These are phyloP conservation scores for Cynopterus sphinx DNA, from an alignment of 2,797 vertebrate genomes.

Conservation along the genomic window DNA sequence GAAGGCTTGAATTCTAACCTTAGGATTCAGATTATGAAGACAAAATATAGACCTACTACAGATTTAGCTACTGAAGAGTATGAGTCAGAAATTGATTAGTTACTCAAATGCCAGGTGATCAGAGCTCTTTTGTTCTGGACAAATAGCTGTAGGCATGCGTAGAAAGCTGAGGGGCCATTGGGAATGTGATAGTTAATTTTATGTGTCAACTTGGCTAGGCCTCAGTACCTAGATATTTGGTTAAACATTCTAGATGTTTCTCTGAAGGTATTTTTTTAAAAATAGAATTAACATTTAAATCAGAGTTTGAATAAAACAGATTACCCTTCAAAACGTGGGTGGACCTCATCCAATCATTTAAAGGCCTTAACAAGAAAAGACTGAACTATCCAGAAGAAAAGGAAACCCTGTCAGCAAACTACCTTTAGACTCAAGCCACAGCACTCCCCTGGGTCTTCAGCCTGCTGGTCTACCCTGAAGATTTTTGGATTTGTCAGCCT, in stretches of 20 bases:
- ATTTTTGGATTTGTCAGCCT: neutral
- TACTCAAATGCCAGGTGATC: neutral
- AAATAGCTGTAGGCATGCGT: neutral
- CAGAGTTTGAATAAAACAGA: neutral
- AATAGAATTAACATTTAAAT: neutral
- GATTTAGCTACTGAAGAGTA: neutral
- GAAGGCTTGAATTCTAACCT: neutral
- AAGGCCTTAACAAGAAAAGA: neutral
- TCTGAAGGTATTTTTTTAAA: neutral
- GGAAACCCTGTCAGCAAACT: neutral
- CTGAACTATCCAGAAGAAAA: neutral
- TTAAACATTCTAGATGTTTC: neutral
- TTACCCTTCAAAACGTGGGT: neutral
- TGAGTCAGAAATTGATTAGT: neutral
- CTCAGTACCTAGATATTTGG: neutral
- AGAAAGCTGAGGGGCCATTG: neutral
- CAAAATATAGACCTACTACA: neutral
- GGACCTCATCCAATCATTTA: neutral
- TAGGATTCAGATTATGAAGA: neutral
- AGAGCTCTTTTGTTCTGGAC: neutral
- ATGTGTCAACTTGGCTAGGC: neutral
- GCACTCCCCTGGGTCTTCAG: neutral
- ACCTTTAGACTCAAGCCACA: neutral
- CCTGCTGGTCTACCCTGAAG: neutral
- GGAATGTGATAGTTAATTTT: neutral